Evolutionary conservation across 1,140 invertebrate species (phyloP).

Genomic region (Zaprionus davidi): DNA sequence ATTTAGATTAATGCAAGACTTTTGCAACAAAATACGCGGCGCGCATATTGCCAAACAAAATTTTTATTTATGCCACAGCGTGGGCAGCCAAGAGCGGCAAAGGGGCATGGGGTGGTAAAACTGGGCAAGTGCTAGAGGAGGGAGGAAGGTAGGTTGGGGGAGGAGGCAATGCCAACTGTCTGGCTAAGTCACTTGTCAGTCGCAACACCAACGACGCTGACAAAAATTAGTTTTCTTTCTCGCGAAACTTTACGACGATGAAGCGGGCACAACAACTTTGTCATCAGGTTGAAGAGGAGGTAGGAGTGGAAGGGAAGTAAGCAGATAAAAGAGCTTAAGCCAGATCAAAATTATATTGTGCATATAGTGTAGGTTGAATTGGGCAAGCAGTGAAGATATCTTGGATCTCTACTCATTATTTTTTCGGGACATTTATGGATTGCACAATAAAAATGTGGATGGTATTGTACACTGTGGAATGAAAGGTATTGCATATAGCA

Average conservation of each 20-base stretch:
- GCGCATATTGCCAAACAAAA: constrained; percentile 80
- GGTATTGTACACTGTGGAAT: too few relatives aligned
- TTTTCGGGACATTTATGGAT: background rate
- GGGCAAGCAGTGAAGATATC: background rate
- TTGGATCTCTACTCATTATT: background rate
- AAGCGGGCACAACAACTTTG: constrained; percentile 10
- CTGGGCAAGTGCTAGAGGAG: background rate
- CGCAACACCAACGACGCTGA: constrained; percentile 57
- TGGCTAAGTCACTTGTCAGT: constrained; percentile 68
- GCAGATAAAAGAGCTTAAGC: background rate
- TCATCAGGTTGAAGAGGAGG: constrained; percentile 2
- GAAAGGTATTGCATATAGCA: too few relatives aligned
- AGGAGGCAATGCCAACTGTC: constrained; percentile 11
- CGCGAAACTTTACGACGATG: constrained; percentile 10
- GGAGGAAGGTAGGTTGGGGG: background rate
- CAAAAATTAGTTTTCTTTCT: constrained; percentile 64
- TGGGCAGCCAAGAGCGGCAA: background rate
- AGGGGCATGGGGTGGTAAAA: background rate
- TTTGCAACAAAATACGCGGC: constrained; percentile 81
- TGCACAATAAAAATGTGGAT: too few relatives aligned
- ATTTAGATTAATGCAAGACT: constrained; percentile 83
- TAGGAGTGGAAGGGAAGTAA: background rate
- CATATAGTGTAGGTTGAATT: background rate
- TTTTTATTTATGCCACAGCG: constrained; percentile 74
- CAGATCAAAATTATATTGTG: constrained; percentile 8